A percentile compares a stretch with the other conserved stretches of the same genome.
Conservation (phyloP, 2,888 invertebrate species). For the Autographa pulchrina region DNA sequence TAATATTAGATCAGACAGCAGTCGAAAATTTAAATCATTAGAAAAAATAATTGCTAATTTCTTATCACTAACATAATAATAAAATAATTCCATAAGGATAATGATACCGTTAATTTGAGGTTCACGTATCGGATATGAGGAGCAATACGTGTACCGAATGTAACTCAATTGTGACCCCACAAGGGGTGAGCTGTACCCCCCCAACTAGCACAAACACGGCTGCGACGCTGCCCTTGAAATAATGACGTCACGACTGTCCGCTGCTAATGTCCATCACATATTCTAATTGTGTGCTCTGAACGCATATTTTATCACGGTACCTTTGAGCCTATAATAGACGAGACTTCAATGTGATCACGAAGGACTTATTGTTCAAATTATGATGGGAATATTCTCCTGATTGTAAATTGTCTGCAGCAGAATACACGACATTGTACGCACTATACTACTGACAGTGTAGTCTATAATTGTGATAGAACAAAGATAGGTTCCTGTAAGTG, state of each 20-base stretch:
- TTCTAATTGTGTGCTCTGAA: conserved; percentile 12
- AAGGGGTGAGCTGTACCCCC: neutral
- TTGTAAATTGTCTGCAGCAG: neutral
- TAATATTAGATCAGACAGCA: no score
- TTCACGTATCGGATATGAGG: conserved; percentile 9
- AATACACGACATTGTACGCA: neutral
- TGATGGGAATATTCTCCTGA: conserved; percentile 4
- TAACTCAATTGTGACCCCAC: conserved; percentile 27
- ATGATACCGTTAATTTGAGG: conserved; percentile 20
- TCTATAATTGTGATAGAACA: neutral
- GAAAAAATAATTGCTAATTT: no score
- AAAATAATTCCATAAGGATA: conserved; percentile 10
- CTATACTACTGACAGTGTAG: neutral
- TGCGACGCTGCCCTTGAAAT: conserved; percentile 22
- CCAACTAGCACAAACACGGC: conserved; percentile 8
- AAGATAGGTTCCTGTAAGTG: neutral
- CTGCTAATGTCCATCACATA: conserved; percentile 11
- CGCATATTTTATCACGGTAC: conserved; percentile 9
- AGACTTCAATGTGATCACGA: neutral
- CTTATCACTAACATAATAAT: no score
- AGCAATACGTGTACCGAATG: conserved; percentile 9
- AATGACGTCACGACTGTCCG: conserved; percentile 11
- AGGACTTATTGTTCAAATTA: conserved; percentile 4
- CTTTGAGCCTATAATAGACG: neutral
- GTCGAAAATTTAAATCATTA: no score